Percentiles rank a stretch among this genome's conserved stretches.
Conservation (phyloP, 2,797 vertebrate genomes). For the Xerus rutilus region DNA sequence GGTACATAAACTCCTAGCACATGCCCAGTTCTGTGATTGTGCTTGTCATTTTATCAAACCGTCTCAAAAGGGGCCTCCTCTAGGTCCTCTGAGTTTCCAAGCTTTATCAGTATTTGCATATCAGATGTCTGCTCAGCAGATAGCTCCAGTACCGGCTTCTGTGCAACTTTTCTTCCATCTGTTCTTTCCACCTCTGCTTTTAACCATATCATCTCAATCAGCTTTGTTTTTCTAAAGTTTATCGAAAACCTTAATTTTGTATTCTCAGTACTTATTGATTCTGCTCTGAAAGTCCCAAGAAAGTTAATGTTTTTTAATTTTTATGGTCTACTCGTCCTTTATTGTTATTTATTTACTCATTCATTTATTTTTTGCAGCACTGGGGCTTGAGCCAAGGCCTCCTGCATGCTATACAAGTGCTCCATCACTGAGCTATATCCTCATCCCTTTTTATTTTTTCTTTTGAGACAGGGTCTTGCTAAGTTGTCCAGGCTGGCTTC, state of each 20-base stretch:
- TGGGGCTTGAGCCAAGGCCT: background rate
- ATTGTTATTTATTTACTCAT: background rate
- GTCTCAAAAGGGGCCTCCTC: background rate
- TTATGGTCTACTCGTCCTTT: background rate
- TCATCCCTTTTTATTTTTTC: background rate
- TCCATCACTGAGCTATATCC: background rate
- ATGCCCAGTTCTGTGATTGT: background rate
- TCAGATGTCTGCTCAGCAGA: background rate
- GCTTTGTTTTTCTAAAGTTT: background rate
- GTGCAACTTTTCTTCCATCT: slow-evolving; percentile 24
- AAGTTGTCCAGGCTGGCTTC: background rate
- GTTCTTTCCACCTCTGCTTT: slow-evolving; percentile 31
- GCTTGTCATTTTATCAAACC: background rate
- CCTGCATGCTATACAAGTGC: background rate
- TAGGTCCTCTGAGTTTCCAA: background rate
- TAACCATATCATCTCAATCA: slow-evolving; percentile 1
- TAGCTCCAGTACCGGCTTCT: slow-evolving; percentile 11
- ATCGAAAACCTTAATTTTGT: slow-evolving; percentile 14
- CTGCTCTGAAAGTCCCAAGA: background rate
- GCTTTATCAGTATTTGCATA: background rate
- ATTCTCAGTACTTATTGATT: background rate
- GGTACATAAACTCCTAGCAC: background rate
- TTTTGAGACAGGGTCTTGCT: background rate
- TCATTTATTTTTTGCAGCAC: background rate
- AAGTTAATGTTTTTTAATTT: slow-evolving; percentile 3